These are phyloP conservation scores for Dasyurus viverrinus DNA, from an alignment of 2,113 vertebrate species.

Conservation along the genomic window DNA sequence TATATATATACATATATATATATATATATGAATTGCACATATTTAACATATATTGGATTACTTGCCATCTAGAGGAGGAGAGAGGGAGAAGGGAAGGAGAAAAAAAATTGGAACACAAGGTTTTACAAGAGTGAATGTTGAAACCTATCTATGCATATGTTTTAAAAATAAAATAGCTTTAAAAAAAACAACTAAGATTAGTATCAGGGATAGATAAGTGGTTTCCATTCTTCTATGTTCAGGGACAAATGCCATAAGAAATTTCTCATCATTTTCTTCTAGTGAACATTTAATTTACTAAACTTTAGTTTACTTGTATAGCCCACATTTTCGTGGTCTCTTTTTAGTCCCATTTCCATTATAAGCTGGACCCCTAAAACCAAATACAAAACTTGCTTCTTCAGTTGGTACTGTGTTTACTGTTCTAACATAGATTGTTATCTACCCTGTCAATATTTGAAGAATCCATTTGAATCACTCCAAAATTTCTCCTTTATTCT, in stretches of 20 bases:
- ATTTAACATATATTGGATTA: too few species aligned
- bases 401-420: conserved; percentile 3
- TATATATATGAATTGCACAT: too few species aligned
- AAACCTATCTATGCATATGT: too few species aligned
- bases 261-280: neutral
- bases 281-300: neutral
- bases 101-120: too few species aligned
- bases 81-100: too few species aligned
- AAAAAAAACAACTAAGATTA: neutral
- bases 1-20: too few species aligned
- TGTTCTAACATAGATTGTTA: neutral
- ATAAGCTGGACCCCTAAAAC: neutral
- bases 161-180: too few species aligned
- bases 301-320: neutral
- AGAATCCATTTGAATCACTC: neutral
- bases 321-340: neutral
- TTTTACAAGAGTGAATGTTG: too few species aligned
- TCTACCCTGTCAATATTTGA: conserved; percentile 36
- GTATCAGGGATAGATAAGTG: neutral
- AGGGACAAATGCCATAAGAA: neutral
- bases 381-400: neutral
- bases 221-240: neutral
- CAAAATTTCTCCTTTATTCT: neutral
- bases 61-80: too few species aligned
- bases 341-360: neutral